These are phyloP conservation scores for Lasioglossum calceatum DNA, from an alignment of 2,888 invertebrate species.

Conservation along the genomic window DNA sequence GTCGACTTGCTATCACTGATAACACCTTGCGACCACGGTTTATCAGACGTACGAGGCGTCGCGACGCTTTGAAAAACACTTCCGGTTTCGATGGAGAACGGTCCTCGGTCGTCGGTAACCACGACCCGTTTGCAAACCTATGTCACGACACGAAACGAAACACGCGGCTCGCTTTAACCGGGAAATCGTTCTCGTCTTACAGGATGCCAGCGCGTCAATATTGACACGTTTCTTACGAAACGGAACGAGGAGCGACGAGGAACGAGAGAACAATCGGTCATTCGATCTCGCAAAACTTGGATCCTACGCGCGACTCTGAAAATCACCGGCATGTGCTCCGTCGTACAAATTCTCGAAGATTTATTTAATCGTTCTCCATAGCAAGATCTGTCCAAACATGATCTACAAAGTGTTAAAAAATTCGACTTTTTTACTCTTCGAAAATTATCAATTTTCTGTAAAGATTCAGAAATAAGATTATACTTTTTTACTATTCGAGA, in stretches of 20 bases:
- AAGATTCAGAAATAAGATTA: background rate
- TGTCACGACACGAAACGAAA: constrained; percentile 38
- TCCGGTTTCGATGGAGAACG: constrained; percentile 13
- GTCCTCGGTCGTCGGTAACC: constrained; percentile 17
- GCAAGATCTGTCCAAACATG: too few species aligned
- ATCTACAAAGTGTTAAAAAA: too few species aligned
- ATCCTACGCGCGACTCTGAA: background rate
- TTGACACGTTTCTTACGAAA: constrained; percentile 80
- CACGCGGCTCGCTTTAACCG: constrained; percentile 59
- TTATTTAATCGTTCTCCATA: too few species aligned
- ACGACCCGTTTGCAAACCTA: constrained; percentile 51
- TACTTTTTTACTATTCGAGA: background rate
- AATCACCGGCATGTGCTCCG: background rate
- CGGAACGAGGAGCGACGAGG: constrained; percentile 6
- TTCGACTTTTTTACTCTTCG: too few species aligned
- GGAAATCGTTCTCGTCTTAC: constrained; percentile 79
- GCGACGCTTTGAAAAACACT: background rate
- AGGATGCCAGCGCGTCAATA: constrained; percentile 78
- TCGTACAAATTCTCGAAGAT: background rate
- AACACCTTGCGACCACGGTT: constrained; percentile 18
- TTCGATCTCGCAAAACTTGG: constrained; percentile 18
- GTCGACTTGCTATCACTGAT: constrained; percentile 34
- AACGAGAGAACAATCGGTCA: constrained; percentile 24
- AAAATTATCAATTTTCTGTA: too few species aligned
- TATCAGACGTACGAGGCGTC: background rate